These are phyloP conservation scores for Triplophysa rosa DNA, from an alignment of 2,113 vertebrate species.

Conservation along the genomic window DNA sequence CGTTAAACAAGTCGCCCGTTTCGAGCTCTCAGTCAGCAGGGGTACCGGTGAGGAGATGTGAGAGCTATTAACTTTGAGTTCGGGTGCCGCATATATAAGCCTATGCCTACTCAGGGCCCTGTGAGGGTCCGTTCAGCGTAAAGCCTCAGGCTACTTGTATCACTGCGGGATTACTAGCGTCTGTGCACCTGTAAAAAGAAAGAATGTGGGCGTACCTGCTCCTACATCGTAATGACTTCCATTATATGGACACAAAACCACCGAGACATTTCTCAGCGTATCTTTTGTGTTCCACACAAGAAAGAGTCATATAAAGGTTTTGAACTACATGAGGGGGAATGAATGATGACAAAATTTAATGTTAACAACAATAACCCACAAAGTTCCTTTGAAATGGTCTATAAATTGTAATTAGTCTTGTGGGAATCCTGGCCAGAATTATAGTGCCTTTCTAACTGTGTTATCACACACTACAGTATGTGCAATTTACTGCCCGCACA, in stretches of 20 bases:
- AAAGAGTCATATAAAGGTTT: too few species aligned
- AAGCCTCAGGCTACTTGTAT: conserved; percentile 30
- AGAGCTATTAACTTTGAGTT: conserved; percentile 27
- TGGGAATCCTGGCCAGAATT: not conserved
- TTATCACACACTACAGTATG: not conserved
- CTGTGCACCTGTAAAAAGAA: conserved; percentile 22
- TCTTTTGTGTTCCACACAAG: too few species aligned
- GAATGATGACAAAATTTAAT: too few species aligned
- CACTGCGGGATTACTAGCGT: conserved; percentile 36
- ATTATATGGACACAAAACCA: too few species aligned
- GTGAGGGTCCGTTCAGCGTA: conserved; percentile 12
- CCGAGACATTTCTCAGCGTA: too few species aligned
- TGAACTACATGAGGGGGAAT: too few species aligned
- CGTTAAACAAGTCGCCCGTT: not conserved
- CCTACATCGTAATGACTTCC: not conserved
- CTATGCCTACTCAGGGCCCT: conserved; percentile 1
- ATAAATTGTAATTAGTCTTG: not conserved
- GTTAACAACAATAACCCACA: too few species aligned
- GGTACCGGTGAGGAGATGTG: conserved; percentile 4
- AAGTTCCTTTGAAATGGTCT: too few species aligned
- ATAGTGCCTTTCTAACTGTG: not conserved
- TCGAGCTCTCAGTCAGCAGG: not conserved
- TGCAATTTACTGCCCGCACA: not conserved
- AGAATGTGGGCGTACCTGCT: conserved; percentile 23
- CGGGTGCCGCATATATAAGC: not conserved